A percentile compares a stretch with the other conserved stretches of the same genome.
These are phyloP conservation scores for Lontra canadensis DNA, from an alignment of 2,113 vertebrate species.

Conservation along the genomic window DNA sequence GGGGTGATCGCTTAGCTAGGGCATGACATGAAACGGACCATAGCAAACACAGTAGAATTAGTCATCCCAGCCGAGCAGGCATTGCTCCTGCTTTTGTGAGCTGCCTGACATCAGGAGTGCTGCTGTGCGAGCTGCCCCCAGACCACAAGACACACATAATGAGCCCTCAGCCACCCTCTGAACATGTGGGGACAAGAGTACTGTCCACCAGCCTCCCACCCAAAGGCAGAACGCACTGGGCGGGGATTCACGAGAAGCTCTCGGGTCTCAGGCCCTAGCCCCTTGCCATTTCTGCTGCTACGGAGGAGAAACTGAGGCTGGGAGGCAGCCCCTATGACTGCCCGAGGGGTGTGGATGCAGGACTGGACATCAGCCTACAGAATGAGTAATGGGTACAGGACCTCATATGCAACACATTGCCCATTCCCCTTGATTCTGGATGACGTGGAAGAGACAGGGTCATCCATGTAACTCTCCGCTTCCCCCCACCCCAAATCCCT, in stretches of 20 bases:
- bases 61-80: too few species aligned
- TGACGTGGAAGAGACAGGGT: not conserved
- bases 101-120: rapidly evolving
- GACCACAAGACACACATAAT: not conserved
- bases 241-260: not conserved
- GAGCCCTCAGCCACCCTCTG: not conserved
- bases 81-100: not conserved
- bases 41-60: not conserved
- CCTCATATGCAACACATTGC: rapidly evolving
- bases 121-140: too few species aligned
- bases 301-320: not conserved
- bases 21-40: not conserved
- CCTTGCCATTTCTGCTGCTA: not conserved
- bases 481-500: not conserved
- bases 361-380: not conserved
- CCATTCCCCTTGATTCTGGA: not conserved
- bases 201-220: not conserved
- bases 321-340: not conserved
- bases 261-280: not conserved
- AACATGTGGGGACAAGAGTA: too few species aligned
- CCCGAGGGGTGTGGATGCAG: too few species aligned
- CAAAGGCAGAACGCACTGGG: not conserved
- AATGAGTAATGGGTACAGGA: not conserved
- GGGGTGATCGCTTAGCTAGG: not conserved
- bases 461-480: not conserved